Evolutionary conservation across 2,113 vertebrate genomes (phyloP).

Genomic region (Charina bottae): DNA sequence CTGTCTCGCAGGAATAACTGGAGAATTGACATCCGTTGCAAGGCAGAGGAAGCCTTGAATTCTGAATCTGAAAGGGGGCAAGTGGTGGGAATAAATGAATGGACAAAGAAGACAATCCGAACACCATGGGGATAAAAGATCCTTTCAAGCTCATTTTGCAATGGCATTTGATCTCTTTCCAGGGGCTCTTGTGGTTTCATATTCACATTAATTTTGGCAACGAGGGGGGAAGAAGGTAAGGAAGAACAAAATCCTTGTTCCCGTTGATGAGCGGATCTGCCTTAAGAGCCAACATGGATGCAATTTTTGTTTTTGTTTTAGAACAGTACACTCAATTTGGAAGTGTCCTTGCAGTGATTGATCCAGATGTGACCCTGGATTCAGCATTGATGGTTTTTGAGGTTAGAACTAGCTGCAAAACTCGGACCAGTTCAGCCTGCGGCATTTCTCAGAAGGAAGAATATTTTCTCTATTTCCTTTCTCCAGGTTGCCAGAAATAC

Average conservation of each 20-base stretch:
- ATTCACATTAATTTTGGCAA: neutral
- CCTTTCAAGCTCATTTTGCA: neutral
- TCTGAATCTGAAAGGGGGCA: neutral
- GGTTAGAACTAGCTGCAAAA: neutral
- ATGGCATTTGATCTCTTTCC: neutral
- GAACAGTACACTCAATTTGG: neutral
- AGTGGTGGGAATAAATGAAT: neutral
- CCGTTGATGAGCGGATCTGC: neutral
- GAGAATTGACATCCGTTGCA: neutral
- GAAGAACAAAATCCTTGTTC: neutral
- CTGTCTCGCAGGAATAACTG: neutral
- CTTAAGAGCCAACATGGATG: neutral
- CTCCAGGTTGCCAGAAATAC: neutral
- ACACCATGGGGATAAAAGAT: neutral
- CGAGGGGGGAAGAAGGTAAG: neutral
- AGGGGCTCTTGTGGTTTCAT: neutral
- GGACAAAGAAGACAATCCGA: no score
- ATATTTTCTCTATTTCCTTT: neutral
- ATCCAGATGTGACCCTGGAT: neutral
- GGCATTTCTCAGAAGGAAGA: neutral
- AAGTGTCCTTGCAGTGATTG: no score
- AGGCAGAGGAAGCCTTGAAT: neutral
- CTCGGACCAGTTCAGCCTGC: neutral
- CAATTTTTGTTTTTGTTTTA: neutral
- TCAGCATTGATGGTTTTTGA: neutral